Conservation (phyloP, 92 coral and sea anemone species). For the Plumapathes pennacea region DNA sequence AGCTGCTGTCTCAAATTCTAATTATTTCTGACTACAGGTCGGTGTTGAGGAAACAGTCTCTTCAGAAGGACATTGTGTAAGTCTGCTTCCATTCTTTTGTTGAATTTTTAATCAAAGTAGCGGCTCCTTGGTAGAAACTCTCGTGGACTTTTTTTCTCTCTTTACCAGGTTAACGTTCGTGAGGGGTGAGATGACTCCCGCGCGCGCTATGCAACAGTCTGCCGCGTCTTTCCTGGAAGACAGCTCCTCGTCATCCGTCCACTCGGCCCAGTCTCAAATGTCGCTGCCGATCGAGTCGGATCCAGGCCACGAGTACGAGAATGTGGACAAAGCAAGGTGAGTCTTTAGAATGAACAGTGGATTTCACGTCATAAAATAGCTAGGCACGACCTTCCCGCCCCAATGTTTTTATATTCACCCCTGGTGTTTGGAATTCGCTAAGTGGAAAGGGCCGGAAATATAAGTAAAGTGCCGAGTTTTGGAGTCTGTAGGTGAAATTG, state of each 20-base stretch:
- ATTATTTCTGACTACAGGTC: constrained; percentile 47
- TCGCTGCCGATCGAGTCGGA: constrained; percentile 14
- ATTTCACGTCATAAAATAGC: too few relatives aligned
- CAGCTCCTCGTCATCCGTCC: constrained; percentile 74
- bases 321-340: too few relatives aligned
- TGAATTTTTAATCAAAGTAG: not conserved
- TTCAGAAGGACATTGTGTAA: constrained; percentile 91
- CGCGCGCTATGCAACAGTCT: constrained; percentile 66
- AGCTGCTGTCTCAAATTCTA: not conserved
- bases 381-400: too few relatives aligned
- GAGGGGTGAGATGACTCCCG: constrained; percentile 66
- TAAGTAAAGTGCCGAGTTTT: too few relatives aligned
- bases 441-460: too few relatives aligned
- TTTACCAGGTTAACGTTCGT: constrained; percentile 73
- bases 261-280: constrained; percentile 31
- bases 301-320: constrained; percentile 10
- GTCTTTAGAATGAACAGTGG: too few relatives aligned
- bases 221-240: constrained; percentile 78
- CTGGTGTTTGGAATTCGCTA: too few relatives aligned
- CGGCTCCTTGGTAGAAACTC: too few relatives aligned
- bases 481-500: too few relatives aligned
- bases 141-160: not conserved
- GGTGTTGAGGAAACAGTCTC: constrained; percentile 88
- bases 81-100: constrained; percentile 2
- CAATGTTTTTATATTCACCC: too few relatives aligned